phyloP scores from a whole-genome alignment of 2,797 vertebrate genomes.

The Aselliscus stoliczkanus region DNA sequence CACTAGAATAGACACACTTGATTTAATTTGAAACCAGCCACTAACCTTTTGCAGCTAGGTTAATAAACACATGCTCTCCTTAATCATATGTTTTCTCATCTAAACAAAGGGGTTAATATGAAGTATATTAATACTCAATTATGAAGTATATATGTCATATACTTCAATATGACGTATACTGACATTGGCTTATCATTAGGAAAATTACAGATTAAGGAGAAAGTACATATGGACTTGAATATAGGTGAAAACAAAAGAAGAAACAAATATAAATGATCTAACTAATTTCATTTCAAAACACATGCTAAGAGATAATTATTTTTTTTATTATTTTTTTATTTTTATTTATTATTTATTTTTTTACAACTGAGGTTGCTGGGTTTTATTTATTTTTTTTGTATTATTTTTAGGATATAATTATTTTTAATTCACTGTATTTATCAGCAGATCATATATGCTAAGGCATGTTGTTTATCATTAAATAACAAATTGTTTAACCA shows the following conservation, averaged over 20 bases:
- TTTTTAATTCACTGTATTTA: neutral
- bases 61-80: neutral
- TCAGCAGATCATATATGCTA: neutral
- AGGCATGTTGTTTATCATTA: neutral
- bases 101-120: neutral
- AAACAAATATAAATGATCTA: neutral
- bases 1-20: neutral
- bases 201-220: neutral
- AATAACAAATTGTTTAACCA: neutral
- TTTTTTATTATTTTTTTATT: too few relatives aligned
- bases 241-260: neutral
- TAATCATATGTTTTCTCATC: neutral
- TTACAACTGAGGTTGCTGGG: too few relatives aligned
- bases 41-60: neutral
- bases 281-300: neutral
- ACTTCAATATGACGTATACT: neutral
- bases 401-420: too few relatives aligned
- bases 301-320: neutral
- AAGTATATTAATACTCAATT: too few relatives aligned
- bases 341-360: too few relatives aligned
- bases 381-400: too few relatives aligned
- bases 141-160: too few relatives aligned
- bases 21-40: neutral
- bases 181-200: neutral
- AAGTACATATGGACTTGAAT: neutral